Evolutionary conservation across 1,140 invertebrate species (phyloP), one percentile per base, ranked within the genome.

Genomic region (Pollicipes pollicipes): DNA sequence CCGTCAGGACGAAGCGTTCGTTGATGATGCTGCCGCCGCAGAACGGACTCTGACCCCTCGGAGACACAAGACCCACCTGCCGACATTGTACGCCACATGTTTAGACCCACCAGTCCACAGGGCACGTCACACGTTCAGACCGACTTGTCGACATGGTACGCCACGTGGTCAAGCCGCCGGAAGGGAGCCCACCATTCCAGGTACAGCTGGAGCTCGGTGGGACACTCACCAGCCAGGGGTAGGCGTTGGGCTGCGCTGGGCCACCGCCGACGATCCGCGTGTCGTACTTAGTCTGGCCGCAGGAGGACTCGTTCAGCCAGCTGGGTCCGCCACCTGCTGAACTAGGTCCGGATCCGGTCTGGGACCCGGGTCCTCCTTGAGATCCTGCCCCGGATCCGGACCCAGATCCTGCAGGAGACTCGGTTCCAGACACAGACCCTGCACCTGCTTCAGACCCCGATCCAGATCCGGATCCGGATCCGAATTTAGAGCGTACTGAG

Each of bases 21-120:
- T 78, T 76, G 27, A 83, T 80, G 0, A 83, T 72, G 17, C 80
- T 77, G 26, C 79, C 82, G 31, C 82, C 82, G 72, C 82, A 83
- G 31, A 74, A 76, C 3, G 76, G 76, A 31, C 70, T 45, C 32
- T 68, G 70, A 10, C 37, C 45, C 29, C 73, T 73, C 63, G 37
- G 72, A 31, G 68, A 72, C 29, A 76, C 73, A 6, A 76, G 68
- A 21, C 73, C 75, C 27, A 67, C 75, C 3, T 71, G 71, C 74
- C 74, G 17, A 35, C 6, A 35, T 17, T 35, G 35, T 35, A 6
- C 35, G 17, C 35, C n/a, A n/a, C n/a, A n/a, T 35, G 35, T 8
- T 35, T 6, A 35, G 35, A 17, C 6, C 35, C 35, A 35, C 35
- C 17, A 8, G 17, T 8, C 35, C 35, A 35, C 35, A 35, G 6